Evolutionary conservation across 2,113 vertebrate species (phyloP).

Genomic region (Passerina amoena): DNA sequence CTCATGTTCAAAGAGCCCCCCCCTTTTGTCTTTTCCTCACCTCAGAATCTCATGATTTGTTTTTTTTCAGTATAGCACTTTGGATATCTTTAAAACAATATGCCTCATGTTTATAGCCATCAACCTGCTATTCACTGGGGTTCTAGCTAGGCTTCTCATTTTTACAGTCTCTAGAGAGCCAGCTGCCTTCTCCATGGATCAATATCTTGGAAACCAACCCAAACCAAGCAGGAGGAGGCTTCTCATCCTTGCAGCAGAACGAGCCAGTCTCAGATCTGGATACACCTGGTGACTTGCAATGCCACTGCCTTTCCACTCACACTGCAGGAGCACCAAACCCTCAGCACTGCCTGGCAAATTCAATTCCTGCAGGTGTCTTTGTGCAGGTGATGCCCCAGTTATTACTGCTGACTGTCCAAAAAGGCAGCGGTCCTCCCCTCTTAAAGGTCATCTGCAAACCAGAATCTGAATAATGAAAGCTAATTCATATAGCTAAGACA

Average conservation of each 20-base stretch:
- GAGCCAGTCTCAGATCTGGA: not conserved
- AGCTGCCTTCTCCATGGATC: not conserved
- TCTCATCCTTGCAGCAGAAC: not conserved
- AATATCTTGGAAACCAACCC: not conserved
- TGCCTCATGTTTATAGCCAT: not conserved
- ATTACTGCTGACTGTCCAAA: not conserved
- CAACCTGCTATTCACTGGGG: not conserved
- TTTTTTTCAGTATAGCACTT: not conserved
- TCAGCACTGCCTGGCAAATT: not conserved
- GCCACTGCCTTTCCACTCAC: not conserved
- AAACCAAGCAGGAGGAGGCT: not conserved
- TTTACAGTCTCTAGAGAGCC: not conserved
- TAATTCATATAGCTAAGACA: not conserved
- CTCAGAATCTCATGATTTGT: not conserved
- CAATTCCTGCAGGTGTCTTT: not conserved
- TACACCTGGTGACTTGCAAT: not conserved
- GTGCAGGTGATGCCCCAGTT: not conserved
- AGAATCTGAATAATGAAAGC: not conserved
- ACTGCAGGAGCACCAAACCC: not conserved
- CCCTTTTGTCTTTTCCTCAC: not conserved
- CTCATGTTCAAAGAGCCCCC: not conserved
- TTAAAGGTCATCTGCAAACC: not conserved
- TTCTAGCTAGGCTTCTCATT: not conserved
- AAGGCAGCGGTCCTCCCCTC: rapidly evolving
- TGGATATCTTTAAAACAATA: not conserved